Conservation (phyloP, 2,888 invertebrate genomes). For the Rosalia funebris region DNA sequence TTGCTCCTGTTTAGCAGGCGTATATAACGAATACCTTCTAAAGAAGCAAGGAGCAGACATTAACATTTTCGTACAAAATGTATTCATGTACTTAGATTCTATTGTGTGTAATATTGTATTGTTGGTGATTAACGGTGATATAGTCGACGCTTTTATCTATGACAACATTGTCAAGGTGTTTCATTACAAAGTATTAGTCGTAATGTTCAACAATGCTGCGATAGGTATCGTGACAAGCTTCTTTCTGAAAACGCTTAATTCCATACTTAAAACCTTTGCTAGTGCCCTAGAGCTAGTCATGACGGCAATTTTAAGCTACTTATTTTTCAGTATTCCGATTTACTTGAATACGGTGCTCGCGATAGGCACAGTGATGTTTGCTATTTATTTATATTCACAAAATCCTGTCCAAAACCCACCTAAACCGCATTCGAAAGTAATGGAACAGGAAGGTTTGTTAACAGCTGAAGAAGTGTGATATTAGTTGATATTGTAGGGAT, state of each 20-base stretch:
- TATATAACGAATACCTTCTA: constrained; percentile 93
- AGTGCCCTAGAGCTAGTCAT: constrained; percentile 91
- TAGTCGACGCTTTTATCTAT: constrained; percentile 70
- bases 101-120: constrained; percentile 89
- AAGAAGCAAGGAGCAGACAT: constrained; percentile 86
- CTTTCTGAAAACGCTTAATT: constrained; percentile 91
- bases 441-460: constrained; percentile 33
- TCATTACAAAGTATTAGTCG: constrained; percentile 78
- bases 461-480: constrained; percentile 38
- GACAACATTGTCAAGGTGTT: constrained; percentile 69
- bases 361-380: constrained; percentile 82
- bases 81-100: constrained; percentile 95
- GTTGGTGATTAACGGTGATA: constrained; percentile 74
- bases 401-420: constrained; percentile 80
- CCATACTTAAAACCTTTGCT: constrained; percentile 95
- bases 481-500: too few species aligned
- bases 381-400: constrained; percentile 87
- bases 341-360: constrained; percentile 83
- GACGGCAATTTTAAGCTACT: constrained; percentile 87
- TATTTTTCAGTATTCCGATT: constrained; percentile 87
- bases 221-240: constrained; percentile 95
- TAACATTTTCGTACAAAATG: constrained; percentile 91
- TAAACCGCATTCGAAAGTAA: constrained; percentile 27
- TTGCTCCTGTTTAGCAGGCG: constrained; percentile 93
- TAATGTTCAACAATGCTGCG: constrained; percentile 88